Base-by-base conservation (phyloP, 2,888 invertebrate genomes). In the Geophilus truncorum region DNA sequence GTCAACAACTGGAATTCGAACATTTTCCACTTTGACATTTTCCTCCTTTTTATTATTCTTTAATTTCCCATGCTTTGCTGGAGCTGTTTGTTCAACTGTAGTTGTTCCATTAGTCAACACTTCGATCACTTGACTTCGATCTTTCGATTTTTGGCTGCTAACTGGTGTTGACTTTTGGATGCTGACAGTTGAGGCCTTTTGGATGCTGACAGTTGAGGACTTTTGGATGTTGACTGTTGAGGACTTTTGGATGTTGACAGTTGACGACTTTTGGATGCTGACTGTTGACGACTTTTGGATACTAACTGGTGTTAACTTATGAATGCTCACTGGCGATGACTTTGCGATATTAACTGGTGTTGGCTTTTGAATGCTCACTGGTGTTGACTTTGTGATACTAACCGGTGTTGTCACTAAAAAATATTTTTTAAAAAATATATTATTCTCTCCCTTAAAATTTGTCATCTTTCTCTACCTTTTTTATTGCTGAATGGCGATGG, bases 401-500 rank as follows among this genome's bases (percentile, higher is more conserved):
- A 51, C 51, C 18, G 18, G 0, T 5, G 51, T n/a, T n/a, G 51
- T 1, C 21, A 51, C 51, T 51, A 7, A n/a, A 51, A 51, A 6
- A 51, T 18, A 51, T 45, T n/a, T n/a, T n/a, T 15, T n/a, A 51
- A 51, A 18, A 3, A 21, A 0, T 5, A 51, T 18, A 18, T 6
- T 0, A n/a, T 51, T 51, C 6, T 1, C 1, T 51, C 15, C 9
- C 15, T 40, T 5, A 12, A 7, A 15, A 45, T 45, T 45, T 45
- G 12, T n/a, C n/a, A n/a, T 18, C 51, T 1, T 2, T 4, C 5
- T 7, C 2, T 25, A 70, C 70, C 70, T 70, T 25, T 70, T 25
- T 70, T 70, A 70, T 70, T 70, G 25, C 70, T 70, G 28, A 70
- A 70, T 70, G 70, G 70, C 10, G 70, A 70, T 12, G 70, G 70